These are phyloP conservation scores for Ectropis grisescens DNA, from an alignment of 1,140 invertebrate genomes.

Conservation along the genomic window DNA sequence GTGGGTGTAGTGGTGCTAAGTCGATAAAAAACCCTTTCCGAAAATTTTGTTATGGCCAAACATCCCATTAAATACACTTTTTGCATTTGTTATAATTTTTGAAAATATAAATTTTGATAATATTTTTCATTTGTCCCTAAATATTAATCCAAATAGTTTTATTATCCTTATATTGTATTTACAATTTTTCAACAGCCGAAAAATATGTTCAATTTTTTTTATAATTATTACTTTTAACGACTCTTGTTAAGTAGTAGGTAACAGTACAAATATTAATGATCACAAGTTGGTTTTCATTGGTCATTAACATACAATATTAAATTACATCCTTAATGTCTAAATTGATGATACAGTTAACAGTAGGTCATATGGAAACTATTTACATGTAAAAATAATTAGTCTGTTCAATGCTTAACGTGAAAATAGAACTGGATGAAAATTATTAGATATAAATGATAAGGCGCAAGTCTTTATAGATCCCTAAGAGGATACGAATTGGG, in stretches of 20 bases:
- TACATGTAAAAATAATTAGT: too few relatives aligned
- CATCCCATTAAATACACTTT: slow-evolving; percentile 63
- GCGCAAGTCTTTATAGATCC: too few relatives aligned
- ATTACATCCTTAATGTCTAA: slow-evolving; percentile 63
- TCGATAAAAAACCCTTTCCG: slow-evolving; percentile 58
- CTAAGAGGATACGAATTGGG: too few relatives aligned
- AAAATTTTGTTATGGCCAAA: slow-evolving; percentile 65
- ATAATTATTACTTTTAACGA: slow-evolving; percentile 68
- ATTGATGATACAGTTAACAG: slow-evolving; percentile 59
- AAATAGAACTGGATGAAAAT: too few relatives aligned
- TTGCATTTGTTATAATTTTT: slow-evolving; percentile 68
- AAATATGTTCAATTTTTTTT: slow-evolving; percentile 68
- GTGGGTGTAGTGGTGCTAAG: slow-evolving; percentile 55
- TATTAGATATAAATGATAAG: too few relatives aligned
- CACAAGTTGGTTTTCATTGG: slow-evolving; percentile 73
- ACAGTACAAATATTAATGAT: slow-evolving; percentile 71
- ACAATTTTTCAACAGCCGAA: slow-evolving; percentile 70
- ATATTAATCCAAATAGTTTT: slow-evolving; percentile 70
- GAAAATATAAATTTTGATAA: slow-evolving; percentile 71
- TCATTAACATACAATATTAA: slow-evolving; percentile 69
- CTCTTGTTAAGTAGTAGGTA: slow-evolving; percentile 70
- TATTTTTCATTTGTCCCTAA: slow-evolving; percentile 67
- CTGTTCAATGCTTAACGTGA: slow-evolving; percentile 3
- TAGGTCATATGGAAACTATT: slow-evolving; percentile 45
- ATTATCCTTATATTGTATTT: slow-evolving; percentile 69